Evolutionary conservation across 2,797 vertebrate genomes (phyloP).

Genomic region (Falco peregrinus): DNA sequence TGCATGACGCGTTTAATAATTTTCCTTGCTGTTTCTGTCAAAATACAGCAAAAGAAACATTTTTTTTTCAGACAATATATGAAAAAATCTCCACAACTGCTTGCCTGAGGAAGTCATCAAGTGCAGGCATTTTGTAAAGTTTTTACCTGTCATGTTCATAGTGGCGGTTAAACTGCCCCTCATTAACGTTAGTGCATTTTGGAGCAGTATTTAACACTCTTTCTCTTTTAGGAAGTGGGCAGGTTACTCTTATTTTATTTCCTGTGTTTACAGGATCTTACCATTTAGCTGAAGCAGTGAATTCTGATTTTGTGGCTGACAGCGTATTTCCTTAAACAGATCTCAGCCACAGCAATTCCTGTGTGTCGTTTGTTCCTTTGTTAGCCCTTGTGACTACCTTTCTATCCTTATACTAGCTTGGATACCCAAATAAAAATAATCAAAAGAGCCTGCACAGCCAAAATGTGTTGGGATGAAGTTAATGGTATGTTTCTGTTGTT

Average conservation of each 20-base stretch:
- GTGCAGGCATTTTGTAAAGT: not conserved
- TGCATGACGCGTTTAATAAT: not conserved
- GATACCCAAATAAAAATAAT: not conserved
- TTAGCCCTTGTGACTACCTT: not conserved
- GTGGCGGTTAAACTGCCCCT: not conserved
- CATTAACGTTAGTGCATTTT: no score
- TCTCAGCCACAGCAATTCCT: not conserved
- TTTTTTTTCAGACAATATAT: not conserved
- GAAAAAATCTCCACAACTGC: not conserved
- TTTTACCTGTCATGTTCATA: not conserved
- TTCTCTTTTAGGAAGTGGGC: not conserved
- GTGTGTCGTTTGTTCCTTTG: rapidly evolving
- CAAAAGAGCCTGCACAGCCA: not conserved
- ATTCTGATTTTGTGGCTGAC: not conserved
- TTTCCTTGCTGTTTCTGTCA: not conserved
- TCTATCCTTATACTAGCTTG: not conserved
- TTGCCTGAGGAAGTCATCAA: not conserved
- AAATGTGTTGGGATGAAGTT: no score
- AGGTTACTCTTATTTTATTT: rapidly evolving
- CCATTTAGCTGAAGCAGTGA: not conserved
- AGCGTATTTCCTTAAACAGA: no score
- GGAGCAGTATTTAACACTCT: not conserved
- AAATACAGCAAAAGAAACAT: not conserved
- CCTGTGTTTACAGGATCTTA: not conserved
- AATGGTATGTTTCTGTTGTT: rapidly evolving